phyloP scores from a whole-genome alignment of 2,888 invertebrate species.

The Phyllotreta striolata region DNA sequence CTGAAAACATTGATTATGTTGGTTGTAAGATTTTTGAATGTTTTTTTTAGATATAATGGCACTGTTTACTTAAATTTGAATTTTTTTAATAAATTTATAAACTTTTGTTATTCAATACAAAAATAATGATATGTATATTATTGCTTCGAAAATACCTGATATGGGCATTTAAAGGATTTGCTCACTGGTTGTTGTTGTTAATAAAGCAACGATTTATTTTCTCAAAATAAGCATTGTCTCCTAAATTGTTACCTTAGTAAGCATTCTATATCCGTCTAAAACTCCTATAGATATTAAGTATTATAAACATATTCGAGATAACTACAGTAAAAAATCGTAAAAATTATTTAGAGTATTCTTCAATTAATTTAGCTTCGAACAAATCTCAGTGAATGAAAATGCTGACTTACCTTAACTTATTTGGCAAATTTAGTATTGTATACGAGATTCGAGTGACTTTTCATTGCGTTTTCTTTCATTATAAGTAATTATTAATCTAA shows the following conservation, averaged over 20 bases:
- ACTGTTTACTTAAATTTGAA: slow-evolving; percentile 1
- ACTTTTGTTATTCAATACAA: slow-evolving; percentile 3
- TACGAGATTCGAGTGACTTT: no score
- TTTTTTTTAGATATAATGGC: slow-evolving; percentile 8
- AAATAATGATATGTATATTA: slow-evolving; percentile 32
- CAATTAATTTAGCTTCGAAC: slow-evolving; percentile 38
- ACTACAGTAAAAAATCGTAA: slow-evolving; percentile 58
- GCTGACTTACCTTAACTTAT: slow-evolving; percentile 17
- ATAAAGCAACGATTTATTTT: slow-evolving; percentile 42
- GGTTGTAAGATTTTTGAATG: background rate
- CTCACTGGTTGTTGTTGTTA: slow-evolving; percentile 34
- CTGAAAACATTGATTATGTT: background rate
- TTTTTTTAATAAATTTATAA: background rate
- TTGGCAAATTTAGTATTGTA: slow-evolving; percentile 19
- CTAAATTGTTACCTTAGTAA: slow-evolving; percentile 37
- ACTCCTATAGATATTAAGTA: slow-evolving; percentile 52
- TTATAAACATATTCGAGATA: slow-evolving; percentile 54
- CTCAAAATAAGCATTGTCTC: slow-evolving; percentile 42
- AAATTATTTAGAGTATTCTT: slow-evolving; percentile 48
- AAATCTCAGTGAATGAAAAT: slow-evolving; percentile 35
- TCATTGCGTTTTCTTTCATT: no score
- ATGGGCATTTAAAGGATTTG: slow-evolving; percentile 24
- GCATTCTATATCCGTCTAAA: slow-evolving; percentile 46
- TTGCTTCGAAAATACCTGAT: slow-evolving; percentile 33
- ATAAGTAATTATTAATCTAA: no score